Evolutionary conservation across 2,888 invertebrate genomes (phyloP).

Genomic region (Synergus laeviventris): DNA sequence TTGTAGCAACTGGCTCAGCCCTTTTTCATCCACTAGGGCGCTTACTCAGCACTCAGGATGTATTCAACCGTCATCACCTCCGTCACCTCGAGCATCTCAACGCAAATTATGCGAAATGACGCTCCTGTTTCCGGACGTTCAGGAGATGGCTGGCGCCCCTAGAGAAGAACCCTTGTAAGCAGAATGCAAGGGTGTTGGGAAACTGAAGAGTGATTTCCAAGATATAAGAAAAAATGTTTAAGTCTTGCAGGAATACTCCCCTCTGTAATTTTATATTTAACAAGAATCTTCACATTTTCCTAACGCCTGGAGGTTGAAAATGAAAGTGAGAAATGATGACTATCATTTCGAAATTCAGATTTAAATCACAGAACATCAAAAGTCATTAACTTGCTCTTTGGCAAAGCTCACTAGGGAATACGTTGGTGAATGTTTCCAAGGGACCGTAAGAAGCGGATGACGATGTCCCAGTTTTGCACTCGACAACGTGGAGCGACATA

Average conservation of each 20-base stretch:
- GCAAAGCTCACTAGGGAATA: neutral
- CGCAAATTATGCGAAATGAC: constrained; percentile 60
- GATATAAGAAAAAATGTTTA: neutral
- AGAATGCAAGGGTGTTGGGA: neutral
- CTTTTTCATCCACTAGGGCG: neutral
- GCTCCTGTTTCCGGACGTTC: constrained; percentile 59
- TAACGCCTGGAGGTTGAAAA: neutral
- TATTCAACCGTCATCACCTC: constrained; percentile 54
- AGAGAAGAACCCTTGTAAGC: neutral
- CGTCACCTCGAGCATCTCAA: constrained; percentile 59
- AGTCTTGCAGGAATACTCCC: too few relatives aligned
- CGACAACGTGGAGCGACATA: constrained; percentile 2
- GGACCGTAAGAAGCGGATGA: neutral
- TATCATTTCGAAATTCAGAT: neutral
- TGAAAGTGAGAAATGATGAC: neutral
- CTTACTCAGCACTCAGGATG: constrained; percentile 43
- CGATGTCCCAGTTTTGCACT: constrained; percentile 25
- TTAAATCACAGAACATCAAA: neutral
- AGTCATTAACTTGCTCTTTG: constrained; percentile 10
- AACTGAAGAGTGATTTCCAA: neutral
- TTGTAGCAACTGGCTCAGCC: neutral
- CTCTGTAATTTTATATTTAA: neutral
- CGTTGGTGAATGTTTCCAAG: constrained; percentile 13
- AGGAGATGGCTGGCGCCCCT: constrained; percentile 35
- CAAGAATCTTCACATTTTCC: neutral